A percentile compares a stretch with the other conserved stretches of the same genome.
Evolutionary conservation across 2,113 vertebrate species (phyloP).

Genomic region (Sinocyclocheilus anophthalmus): DNA sequence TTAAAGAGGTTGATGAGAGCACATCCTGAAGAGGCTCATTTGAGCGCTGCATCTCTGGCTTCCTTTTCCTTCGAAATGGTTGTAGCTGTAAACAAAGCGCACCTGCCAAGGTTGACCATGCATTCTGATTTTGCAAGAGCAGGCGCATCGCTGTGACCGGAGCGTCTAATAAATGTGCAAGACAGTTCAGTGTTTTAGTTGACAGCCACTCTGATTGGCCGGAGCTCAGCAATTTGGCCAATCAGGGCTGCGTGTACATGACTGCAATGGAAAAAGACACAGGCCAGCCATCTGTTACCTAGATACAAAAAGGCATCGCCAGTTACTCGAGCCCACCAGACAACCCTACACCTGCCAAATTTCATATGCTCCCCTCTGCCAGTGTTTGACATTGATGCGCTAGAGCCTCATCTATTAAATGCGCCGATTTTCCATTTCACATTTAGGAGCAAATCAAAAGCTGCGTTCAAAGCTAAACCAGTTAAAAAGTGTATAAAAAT

Average conservation of each 20-base stretch:
- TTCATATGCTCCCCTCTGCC: not conserved
- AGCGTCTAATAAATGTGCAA: conserved; percentile 28
- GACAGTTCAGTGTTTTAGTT: conserved; percentile 2
- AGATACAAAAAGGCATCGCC: conserved; percentile 37
- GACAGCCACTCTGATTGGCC: conserved; percentile 19
- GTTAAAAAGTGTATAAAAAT: conserved; percentile 2
- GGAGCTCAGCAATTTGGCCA: conserved; percentile 26
- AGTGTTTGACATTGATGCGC: conserved; percentile 40
- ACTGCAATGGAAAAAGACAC: conserved; percentile 49
- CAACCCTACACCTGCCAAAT: conserved; percentile 38
- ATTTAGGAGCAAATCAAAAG: conserved; percentile 32
- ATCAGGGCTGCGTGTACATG: conserved; percentile 39
- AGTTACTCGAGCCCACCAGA: conserved; percentile 29
- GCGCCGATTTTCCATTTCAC: conserved; percentile 39
- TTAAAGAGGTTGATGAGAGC: conserved; percentile 72
- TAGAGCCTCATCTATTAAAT: conserved; percentile 41
- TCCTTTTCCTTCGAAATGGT: not conserved
- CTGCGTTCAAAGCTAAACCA: not conserved
- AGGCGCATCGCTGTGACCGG: not conserved
- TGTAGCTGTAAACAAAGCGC: not conserved
- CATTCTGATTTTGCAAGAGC: conserved; percentile 25
- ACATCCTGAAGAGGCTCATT: conserved; percentile 63
- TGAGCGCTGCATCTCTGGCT: conserved; percentile 14
- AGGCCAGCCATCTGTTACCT: conserved; percentile 54
- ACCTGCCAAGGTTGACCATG: not conserved